Conservation (phyloP, 2,113 vertebrate species). For the Apodemus sylvaticus region DNA sequence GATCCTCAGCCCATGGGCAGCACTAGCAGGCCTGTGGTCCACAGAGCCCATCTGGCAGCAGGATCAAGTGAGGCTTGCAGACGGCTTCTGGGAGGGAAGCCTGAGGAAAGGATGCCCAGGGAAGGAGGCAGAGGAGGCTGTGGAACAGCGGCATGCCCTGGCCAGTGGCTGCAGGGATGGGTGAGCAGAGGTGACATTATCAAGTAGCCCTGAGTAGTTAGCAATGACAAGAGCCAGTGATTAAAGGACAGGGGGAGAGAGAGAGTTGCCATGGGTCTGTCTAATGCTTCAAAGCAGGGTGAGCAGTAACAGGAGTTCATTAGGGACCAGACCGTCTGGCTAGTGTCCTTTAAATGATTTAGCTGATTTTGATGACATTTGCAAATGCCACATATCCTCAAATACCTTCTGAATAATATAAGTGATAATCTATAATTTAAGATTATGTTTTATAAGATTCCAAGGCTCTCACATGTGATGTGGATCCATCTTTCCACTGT, state of each 20-base stretch:
- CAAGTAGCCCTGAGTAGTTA: not conserved
- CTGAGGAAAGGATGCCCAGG: not conserved
- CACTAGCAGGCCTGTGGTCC: accelerated
- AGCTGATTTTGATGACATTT: not conserved
- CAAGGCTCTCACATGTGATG: not conserved
- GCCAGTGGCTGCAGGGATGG: not conserved
- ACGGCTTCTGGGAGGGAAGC: not conserved
- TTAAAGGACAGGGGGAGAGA: too few relatives aligned
- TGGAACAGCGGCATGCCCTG: accelerated
- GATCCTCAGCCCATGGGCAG: not conserved
- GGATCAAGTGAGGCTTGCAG: too few relatives aligned
- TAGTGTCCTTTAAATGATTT: not conserved
- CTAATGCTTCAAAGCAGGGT: not conserved
- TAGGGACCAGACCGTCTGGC: not conserved
- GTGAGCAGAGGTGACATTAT: not conserved
- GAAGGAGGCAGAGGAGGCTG: not conserved
- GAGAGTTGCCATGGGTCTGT: not conserved
- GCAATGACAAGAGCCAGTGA: not conserved
- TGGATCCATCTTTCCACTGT: not conserved
- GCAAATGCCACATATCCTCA: not conserved
- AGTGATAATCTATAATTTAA: not conserved
- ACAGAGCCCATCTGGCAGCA: not conserved
- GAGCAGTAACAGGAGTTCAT: not conserved
- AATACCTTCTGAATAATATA: not conserved
- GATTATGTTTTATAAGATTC: constrained; percentile 9